Base-by-base conservation (phyloP, 2,797 vertebrate genomes). In the Chelidonichthys spinosus region DNA sequence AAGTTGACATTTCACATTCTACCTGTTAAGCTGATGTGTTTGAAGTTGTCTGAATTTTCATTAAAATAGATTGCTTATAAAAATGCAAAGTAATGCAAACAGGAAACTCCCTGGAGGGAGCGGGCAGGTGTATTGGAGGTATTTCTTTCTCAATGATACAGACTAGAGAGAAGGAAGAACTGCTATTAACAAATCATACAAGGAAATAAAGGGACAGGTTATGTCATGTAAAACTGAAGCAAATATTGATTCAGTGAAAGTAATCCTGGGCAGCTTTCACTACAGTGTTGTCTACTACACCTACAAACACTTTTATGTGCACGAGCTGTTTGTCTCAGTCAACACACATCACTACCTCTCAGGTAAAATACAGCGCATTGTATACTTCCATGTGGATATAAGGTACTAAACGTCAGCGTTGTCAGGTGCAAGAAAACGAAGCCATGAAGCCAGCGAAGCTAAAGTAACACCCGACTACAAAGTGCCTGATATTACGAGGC, bases 81-180 rank as follows among this genome's bases (percentile, higher is more conserved):
- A 78, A 68, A 84, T 87, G 77, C 61, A 87, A 87, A 85, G 69
- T 47, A 63, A 81, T 88, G 78, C 79, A 87, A 89, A 84, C 59
- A 43, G 61, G 61, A 74, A 78, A 50, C 44, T 65, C 46, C 6
- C 3, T 44, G 33, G 18, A 39, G 37, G 5, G 40, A 72, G 15
- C 44, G 18, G 71, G 25, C 2, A 1, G 25, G 55, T 69, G 52
- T 5, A 4, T 11, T 40, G 9, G 49, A 55, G 13, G 47, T 55
- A 13, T 42, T 18, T 47, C 13, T 62, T 11, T 33, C 5, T 69
- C 15, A 35, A 6, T 25, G 0, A 7, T 67, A 25, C 8, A 69
- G 6, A 13, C 50, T 13, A 50, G 32, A 44, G 4, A 6, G 18
- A 62, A 50, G 5, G 37, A 46, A 47, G 25, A 18, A 46, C 5